Evolutionary conservation across 2,888 invertebrate genomes (phyloP), one percentile per base, ranked within the genome.

Genomic region (Agrochola circellaris): DNA sequence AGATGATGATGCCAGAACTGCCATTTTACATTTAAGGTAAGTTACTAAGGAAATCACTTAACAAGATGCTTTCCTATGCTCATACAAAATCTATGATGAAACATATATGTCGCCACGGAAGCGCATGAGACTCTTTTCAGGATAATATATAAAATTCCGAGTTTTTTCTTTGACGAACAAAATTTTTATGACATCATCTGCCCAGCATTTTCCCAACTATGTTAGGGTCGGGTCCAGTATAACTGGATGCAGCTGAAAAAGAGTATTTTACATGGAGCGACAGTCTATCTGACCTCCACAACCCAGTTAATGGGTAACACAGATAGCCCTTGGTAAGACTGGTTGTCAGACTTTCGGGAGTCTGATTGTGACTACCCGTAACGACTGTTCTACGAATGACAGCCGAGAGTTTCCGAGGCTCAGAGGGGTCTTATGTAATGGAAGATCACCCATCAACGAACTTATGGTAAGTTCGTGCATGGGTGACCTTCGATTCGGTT

Each of bases 11-110:
- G 34, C n/a, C 23, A 17, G 23, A 51, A 60, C 23, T 81, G 34
- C 15, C 26, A 26, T 45, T 76, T 65, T 73, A 65, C 3, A 58
- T 54, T 34, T 4, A 13, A 61, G 11, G 26, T 61, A 11, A 1
- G 30, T 80, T 34, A 69, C 26, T 56, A 64, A 62, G 30, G 45
- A 56, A 77, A 70, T 54, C n/a, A 78, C 15, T 30, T 48, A 56
- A 60, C 20, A n/a, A 51, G 67, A 38, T 48, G n/a, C 58, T 60
- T 60, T n/a, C 77, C 23, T 45, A 23, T 17, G n/a, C 62, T 79
- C n/a, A 56, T 72, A 64, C 15, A 65, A 23, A 8, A 45, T 81
- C 58, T 61, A 38, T 61, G 60, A 54, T 34, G 1, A 38, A 61
- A 58, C 2, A 61, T 77, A 48, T 64, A 42, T 23, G 15, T 79